Evolutionary conservation across 2,888 invertebrate genomes (phyloP).

Genomic region (Nemotelus pantherinus): DNA sequence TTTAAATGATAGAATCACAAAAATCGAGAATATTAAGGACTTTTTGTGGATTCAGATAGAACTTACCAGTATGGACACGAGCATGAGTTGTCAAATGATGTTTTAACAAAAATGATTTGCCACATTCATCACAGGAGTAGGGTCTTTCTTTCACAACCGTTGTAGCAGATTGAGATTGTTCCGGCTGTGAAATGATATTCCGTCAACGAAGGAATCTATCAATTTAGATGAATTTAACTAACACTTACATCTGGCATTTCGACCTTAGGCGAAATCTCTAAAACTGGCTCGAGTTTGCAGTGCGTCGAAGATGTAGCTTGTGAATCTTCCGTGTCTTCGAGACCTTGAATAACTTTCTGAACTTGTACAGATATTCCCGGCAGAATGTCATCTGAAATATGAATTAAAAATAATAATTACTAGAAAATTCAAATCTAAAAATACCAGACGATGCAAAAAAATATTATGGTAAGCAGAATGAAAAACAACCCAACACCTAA

Average conservation of each 20-base stretch:
- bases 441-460: neutral
- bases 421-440: slow-evolving; percentile 10
- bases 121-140: slow-evolving; percentile 84
- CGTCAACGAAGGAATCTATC: slow-evolving; percentile 7
- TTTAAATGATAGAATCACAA: slow-evolving; percentile 36
- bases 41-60: neutral
- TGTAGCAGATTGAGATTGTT: slow-evolving; percentile 60
- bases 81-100: slow-evolving; percentile 87
- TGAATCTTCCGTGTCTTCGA: slow-evolving; percentile 65
- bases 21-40: slow-evolving; percentile 3
- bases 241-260: slow-evolving; percentile 62
- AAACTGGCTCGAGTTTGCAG: slow-evolving; percentile 64
- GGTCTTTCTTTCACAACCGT: slow-evolving; percentile 74
- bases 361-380: slow-evolving; percentile 66
- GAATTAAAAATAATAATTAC: slow-evolving; percentile 44
- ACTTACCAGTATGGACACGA: slow-evolving; percentile 77
- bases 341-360: slow-evolving; percentile 65
- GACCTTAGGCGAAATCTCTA: slow-evolving; percentile 65
- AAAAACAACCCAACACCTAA: no score
- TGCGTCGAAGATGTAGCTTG: slow-evolving; percentile 64
- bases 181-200: slow-evolving; percentile 54
- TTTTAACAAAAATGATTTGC: slow-evolving; percentile 83
- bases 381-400: slow-evolving; percentile 60
- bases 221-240: slow-evolving; percentile 51
- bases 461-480: neutral